phyloP scores from a whole-genome alignment of 1,140 invertebrate genomes.

The Chelonus insularis region DNA sequence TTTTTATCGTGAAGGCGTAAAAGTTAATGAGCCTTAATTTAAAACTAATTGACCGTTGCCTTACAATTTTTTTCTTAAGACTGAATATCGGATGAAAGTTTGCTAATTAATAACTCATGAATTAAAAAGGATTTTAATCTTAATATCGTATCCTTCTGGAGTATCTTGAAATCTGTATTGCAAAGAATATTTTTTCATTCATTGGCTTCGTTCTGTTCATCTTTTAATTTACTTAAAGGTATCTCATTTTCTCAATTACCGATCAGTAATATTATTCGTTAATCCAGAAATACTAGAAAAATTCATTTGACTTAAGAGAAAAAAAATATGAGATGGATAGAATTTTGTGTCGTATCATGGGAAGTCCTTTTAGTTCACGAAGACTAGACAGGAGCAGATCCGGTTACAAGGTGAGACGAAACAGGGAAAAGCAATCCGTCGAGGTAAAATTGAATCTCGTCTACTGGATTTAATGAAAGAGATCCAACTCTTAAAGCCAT shows the following conservation, averaged over 20 bases:
- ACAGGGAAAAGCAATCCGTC: slow-evolving; percentile 57
- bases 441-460: slow-evolving; percentile 56
- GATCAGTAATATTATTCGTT: no score
- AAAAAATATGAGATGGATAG: background rate
- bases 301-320: background rate
- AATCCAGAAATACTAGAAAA: no score
- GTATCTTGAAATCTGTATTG: no score
- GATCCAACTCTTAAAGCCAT: slow-evolving; percentile 33
- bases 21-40: background rate
- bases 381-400: slow-evolving; percentile 32
- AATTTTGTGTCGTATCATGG: background rate
- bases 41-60: background rate
- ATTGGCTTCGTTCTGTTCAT: no score
- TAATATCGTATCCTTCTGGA: no score
- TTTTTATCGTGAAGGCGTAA: background rate
- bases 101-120: no score
- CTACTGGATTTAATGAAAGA: slow-evolving; percentile 53
- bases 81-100: no score
- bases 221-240: no score
- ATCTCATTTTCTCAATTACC: no score
- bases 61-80: background rate
- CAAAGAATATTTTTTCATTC: no score
- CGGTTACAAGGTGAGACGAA: slow-evolving; percentile 44
- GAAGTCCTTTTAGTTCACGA: background rate
- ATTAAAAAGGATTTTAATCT: no score